A percentile compares a stretch with the other conserved stretches of the same genome.
Conservation (phyloP, 1,140 invertebrate species). For the Araneus ventricosus region DNA sequence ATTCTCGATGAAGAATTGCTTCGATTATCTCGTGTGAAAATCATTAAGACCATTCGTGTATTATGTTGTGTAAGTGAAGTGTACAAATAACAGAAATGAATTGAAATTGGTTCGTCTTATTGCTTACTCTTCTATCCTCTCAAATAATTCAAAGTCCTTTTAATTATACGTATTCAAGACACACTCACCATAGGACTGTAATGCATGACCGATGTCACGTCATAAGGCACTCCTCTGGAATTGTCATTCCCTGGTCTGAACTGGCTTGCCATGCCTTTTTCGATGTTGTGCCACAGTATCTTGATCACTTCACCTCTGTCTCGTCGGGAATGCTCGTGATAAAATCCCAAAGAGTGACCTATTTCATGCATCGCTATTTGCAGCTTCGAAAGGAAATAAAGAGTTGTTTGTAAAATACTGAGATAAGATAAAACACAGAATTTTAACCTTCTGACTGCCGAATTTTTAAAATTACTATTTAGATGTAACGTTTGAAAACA, state of each 20-base stretch:
- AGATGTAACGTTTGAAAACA: no score
- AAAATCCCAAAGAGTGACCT: slow-evolving; percentile 80
- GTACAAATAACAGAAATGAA: no score
- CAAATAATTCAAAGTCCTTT: no score
- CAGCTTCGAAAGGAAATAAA: neutral
- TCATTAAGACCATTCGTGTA: no score
- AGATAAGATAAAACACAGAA: neutral
- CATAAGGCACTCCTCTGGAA: slow-evolving; percentile 74
- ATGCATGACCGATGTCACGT: slow-evolving; percentile 76
- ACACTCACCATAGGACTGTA: slow-evolving; percentile 74
- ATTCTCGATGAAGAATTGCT: no score
- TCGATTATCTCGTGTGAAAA: no score
- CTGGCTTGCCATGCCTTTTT: slow-evolving; percentile 72
- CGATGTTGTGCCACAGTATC: slow-evolving; percentile 80
- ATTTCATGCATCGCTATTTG: slow-evolving; percentile 79
- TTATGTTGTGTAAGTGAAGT: no score
- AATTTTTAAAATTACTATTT: no score
- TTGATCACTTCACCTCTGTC: slow-evolving; percentile 79
- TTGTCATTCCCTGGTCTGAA: slow-evolving; percentile 75
- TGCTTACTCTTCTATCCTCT: no score
- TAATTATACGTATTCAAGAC: no score
- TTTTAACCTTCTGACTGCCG: no score
- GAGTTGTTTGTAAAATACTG: neutral
- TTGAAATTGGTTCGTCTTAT: no score
- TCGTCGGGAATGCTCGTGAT: slow-evolving; percentile 80